Evolutionary conservation across 2,797 vertebrate species (phyloP).

Genomic region (Xenops minutus): DNA sequence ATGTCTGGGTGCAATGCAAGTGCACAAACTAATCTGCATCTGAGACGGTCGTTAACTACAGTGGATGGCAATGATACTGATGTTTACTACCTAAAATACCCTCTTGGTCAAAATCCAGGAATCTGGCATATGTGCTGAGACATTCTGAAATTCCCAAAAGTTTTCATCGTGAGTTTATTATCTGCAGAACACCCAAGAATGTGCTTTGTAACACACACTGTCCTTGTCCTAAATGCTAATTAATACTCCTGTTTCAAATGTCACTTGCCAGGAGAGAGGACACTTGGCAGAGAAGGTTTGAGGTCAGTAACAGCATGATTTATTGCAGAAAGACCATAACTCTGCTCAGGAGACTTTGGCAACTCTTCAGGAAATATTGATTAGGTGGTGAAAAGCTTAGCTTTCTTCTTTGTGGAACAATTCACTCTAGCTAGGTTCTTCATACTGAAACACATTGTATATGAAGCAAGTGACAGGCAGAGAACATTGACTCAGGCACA

Average conservation of each 20-base stretch:
- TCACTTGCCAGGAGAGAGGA: neutral
- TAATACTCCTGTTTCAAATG: neutral
- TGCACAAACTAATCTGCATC: slow-evolving; percentile 3
- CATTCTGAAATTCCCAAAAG: neutral
- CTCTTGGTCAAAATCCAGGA: slow-evolving; percentile 6
- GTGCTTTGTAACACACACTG: neutral
- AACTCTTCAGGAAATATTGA: neutral
- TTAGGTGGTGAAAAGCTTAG: slow-evolving; percentile 7
- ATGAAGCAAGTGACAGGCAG: neutral
- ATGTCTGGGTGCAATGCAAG: slow-evolving; percentile 5
- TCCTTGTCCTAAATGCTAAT: neutral
- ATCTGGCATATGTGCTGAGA: neutral
- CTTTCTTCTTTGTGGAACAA: neutral
- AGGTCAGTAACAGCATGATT: neutral
- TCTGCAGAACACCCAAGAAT: neutral
- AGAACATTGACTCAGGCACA: neutral
- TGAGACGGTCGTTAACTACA: neutral
- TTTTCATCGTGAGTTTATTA: neutral
- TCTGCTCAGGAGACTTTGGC: neutral
- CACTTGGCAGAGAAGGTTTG: neutral
- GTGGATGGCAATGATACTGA: neutral
- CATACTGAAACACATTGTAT: neutral
- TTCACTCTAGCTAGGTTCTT: neutral
- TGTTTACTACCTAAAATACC: slow-evolving; percentile 25
- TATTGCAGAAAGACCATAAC: neutral